Evolutionary conservation across 2,113 vertebrate species (phyloP).

Genomic region (Leptosomus discolor): DNA sequence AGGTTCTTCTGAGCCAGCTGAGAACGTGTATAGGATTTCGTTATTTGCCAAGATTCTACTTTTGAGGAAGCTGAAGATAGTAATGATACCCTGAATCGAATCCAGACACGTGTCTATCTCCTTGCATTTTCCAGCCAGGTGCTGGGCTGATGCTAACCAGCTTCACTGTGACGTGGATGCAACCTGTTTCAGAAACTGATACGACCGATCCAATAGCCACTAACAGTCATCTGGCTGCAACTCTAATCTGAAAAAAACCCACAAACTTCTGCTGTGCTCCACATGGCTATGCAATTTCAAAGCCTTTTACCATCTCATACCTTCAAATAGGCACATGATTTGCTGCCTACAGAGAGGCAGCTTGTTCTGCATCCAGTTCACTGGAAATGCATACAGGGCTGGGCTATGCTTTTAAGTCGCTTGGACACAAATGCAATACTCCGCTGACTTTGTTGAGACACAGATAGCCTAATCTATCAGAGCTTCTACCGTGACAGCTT

Average conservation of each 20-base stretch:
- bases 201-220: neutral
- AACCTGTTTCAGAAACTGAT: neutral
- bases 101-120: neutral
- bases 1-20: neutral
- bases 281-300: neutral
- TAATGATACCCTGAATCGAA: neutral
- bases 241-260: neutral
- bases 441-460: neutral
- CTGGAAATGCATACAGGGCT: neutral
- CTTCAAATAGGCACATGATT: neutral
- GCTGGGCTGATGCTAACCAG: neutral
- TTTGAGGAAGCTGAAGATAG: neutral
- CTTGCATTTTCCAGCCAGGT: neutral
- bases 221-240: accelerated
- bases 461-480: neutral
- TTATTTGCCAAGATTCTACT: neutral
- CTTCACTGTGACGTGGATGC: neutral
- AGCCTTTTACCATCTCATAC: neutral
- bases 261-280: neutral
- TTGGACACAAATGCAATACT: neutral
- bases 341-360: neutral
- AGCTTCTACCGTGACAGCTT: neutral
- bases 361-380: neutral
- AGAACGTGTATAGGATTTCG: neutral
- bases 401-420: neutral